phyloP scores from a whole-genome alignment of 2,113 vertebrate genomes.

The Spermophilus dauricus region DNA sequence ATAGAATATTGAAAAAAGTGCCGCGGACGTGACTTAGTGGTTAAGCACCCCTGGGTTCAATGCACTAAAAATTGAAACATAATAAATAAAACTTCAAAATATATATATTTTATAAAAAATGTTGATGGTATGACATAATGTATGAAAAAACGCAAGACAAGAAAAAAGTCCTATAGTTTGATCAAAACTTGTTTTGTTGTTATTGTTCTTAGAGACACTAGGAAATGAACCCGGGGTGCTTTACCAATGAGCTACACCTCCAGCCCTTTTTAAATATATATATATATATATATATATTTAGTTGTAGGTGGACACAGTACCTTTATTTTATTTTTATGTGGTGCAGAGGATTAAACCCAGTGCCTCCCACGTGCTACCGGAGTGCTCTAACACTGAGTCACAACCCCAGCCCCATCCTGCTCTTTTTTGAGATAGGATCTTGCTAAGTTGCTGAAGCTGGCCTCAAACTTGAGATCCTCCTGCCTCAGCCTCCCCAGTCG shows the following conservation, averaged over 20 bases:
- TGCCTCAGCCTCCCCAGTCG: not conserved
- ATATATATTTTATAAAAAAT: not conserved
- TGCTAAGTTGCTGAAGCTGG: not conserved
- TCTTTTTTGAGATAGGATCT: not conserved
- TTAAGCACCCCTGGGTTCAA: too few relatives aligned
- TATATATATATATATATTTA: too few relatives aligned
- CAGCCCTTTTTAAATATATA: not conserved
- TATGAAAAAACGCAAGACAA: not conserved
- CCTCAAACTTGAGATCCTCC: not conserved
- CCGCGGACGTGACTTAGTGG: too few relatives aligned
- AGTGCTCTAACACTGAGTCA: not conserved
- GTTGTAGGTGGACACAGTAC: too few relatives aligned
- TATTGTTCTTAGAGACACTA: not conserved
- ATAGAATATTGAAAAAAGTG: too few relatives aligned
- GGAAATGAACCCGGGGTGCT: too few relatives aligned
- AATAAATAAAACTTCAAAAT: not conserved
- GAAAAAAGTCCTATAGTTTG: not conserved
- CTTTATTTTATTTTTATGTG: too few relatives aligned
- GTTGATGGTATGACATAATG: not conserved
- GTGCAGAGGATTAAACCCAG: too few relatives aligned
- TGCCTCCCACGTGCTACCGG: too few relatives aligned
- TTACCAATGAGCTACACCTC: not conserved
- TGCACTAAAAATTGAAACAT: too few relatives aligned
- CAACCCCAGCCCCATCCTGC: too few relatives aligned
- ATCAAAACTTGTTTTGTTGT: not conserved